Base-by-base conservation (phyloP, 1,140 invertebrate species). In the Bombus picipes region DNA sequence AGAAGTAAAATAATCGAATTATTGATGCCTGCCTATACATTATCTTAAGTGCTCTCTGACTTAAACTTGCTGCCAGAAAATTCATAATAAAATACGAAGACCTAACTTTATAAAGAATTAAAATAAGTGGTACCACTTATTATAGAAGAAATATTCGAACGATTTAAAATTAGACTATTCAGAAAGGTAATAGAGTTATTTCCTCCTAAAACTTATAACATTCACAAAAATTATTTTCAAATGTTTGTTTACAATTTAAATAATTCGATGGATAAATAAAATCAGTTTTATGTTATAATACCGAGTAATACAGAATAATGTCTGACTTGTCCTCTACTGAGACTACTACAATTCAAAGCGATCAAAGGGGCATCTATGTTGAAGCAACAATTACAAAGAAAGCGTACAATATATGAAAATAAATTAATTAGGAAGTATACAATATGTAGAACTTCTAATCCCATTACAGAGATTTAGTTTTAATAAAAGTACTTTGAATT, bases 1-100 rank as follows among this genome's bases (percentile, higher is more conserved):
- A 68, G 32, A 22, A 32, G 59, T 25, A 37, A 71, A 53, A 80
- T 80, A 80, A 80, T 80, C 34, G 4, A 41, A 80, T 80, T 80
- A 57, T 71, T 1, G 66, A 22, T 39, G 43, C 15, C 25, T 53
- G 10, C 15, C 32, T 53, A 12, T 15, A 68, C 10, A 12, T n/a
- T 22, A 34, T 1, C 3, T 8, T 6, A 34, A n/a, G 9, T 57
- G 25, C 43, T 15, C 34, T 71, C 57, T 39, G 34, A 80, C 28
- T 71, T 39, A 13, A 57, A 53, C 65, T 57, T 71, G 4, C 8
- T 9, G 1, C 25, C 25, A 39, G 47, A 34, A 70, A 47, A 5
- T 39, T n/a, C 8, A n/a, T 39, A 22, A 37, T 28, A 28, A 53
- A 68, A 6, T 32, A 28, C 5, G 1, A 66, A 66, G 32, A 28